A percentile compares a stretch with the other conserved stretches of the same genome.
phyloP scores from a whole-genome alignment of 2,113 vertebrate genomes.

The Synodontis membranacea region DNA sequence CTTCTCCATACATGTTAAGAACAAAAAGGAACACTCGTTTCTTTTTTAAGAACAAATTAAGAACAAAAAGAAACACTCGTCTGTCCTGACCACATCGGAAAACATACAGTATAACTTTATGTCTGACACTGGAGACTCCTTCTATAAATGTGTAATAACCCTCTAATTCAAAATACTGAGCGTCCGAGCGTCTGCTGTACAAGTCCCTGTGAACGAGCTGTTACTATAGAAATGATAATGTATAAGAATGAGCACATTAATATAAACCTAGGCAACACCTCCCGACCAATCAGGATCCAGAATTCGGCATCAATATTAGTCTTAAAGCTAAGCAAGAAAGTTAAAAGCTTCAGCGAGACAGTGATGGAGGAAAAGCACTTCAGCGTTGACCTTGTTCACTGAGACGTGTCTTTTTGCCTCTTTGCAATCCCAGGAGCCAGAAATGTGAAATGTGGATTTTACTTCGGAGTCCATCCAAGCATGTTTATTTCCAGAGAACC shows the following conservation, averaged over 20 bases:
- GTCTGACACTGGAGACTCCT: neutral
- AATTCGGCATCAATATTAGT: neutral
- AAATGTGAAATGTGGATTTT: neutral
- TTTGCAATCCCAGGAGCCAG: neutral
- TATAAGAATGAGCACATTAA: neutral
- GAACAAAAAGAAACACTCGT: neutral
- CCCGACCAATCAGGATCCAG: neutral
- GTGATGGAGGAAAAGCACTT: neutral
- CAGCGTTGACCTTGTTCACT: neutral
- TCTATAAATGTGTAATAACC: neutral
- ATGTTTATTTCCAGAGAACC: neutral
- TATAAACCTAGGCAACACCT: neutral
- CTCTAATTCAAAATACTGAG: neutral
- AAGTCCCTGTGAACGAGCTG: neutral
- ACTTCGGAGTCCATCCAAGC: neutral
- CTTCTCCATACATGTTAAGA: neutral
- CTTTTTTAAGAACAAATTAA: neutral
- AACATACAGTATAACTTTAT: neutral
- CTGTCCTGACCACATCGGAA: neutral
- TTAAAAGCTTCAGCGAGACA: too few species aligned
- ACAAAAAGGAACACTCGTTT: neutral
- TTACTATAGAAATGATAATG: neutral
- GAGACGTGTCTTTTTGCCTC: neutral
- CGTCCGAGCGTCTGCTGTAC: neutral
- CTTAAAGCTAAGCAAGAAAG: neutral